These are phyloP conservation scores for Avahi laniger DNA, from an alignment of 2,797 vertebrate species.

Conservation along the genomic window DNA sequence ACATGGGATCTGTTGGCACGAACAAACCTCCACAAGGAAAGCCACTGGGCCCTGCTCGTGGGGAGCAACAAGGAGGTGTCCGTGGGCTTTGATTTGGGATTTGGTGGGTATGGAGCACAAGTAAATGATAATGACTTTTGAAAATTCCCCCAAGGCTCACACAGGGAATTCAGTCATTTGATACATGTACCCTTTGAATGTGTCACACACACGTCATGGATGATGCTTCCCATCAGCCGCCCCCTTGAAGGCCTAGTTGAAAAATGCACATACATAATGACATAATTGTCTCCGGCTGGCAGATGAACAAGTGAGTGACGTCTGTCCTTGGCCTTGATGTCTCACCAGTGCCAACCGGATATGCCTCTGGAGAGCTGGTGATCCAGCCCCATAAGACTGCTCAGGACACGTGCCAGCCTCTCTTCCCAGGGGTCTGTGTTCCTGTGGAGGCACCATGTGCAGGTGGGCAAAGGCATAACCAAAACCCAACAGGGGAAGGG, in stretches of 20 bases:
- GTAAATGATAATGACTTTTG: not conserved
- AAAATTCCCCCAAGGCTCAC: not conserved
- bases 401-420: not conserved
- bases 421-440: not conserved
- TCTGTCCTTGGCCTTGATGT: not conserved
- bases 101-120: not conserved
- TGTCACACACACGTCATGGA: not conserved
- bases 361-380: not conserved
- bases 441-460: not conserved
- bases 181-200: not conserved
- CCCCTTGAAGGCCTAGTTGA: not conserved
- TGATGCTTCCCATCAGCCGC: not conserved
- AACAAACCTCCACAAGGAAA: not conserved
- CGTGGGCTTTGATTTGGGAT: not conserved
- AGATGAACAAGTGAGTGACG: not conserved
- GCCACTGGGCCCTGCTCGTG: fast-evolving
- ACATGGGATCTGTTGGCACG: fast-evolving
- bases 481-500: not conserved
- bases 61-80: not conserved
- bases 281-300: not conserved
- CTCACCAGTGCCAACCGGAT: not conserved
- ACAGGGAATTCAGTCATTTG: not conserved
- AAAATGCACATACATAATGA: not conserved
- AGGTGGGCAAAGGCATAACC: not conserved
- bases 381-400: not conserved